A percentile compares a stretch with the other conserved stretches of the same genome.
Conservation (phyloP, 2,113 vertebrate genomes). For the Dromas ardeola region DNA sequence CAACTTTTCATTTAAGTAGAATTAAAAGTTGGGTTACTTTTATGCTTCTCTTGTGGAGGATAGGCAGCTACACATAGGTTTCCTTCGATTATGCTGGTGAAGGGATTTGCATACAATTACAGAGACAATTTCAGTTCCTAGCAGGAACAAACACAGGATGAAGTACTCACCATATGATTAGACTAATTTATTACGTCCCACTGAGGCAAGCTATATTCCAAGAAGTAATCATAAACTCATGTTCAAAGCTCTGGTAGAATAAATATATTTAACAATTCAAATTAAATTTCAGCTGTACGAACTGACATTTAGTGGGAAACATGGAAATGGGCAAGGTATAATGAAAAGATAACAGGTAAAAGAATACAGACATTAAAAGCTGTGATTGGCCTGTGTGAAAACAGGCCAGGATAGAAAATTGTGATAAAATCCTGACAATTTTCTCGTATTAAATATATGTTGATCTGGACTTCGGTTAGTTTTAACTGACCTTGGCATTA, state of each 20-base stretch:
- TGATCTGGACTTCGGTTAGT: background rate
- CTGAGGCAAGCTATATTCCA: conserved; percentile 54
- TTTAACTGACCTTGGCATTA: conserved; percentile 45
- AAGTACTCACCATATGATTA: conserved; percentile 69
- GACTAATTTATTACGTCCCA: conserved; percentile 72
- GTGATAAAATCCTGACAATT: background rate
- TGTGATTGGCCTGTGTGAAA: background rate
- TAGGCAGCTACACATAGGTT: conserved; percentile 43
- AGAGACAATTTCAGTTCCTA: conserved; percentile 70
- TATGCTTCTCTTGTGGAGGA: conserved; percentile 20
- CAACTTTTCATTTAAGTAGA: conserved; percentile 46
- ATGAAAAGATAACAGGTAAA: conserved; percentile 9
- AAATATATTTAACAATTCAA: conserved; percentile 61
- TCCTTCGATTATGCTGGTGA: conserved; percentile 59
- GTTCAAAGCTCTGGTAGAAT: conserved; percentile 43
- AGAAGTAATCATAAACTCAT: conserved; percentile 67
- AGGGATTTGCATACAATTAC: conserved; percentile 76
- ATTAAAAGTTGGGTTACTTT: conserved; percentile 62
- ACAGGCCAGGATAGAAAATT: background rate
- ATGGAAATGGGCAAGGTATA: conserved; percentile 17
- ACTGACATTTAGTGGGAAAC: conserved; percentile 19
- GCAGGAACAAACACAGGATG: conserved; percentile 64
- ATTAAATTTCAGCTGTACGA: conserved; percentile 58
- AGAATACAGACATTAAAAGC: background rate
- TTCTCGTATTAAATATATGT: background rate